Evolutionary conservation across 2,797 vertebrate genomes (phyloP).

Genomic region (Premnoplex brunnescens): DNA sequence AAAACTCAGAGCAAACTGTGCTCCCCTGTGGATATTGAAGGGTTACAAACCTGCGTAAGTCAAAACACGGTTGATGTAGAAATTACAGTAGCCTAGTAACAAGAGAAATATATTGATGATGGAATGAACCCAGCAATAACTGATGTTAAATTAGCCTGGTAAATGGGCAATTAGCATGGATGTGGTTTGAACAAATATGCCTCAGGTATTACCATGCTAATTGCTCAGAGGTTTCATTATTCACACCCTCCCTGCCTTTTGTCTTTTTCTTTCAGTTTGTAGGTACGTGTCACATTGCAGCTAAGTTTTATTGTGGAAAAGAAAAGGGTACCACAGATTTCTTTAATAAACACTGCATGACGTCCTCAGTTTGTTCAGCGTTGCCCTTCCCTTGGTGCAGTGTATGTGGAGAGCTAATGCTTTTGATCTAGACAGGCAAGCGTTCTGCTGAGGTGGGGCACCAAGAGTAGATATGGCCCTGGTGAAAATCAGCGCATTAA

Average conservation of each 20-base stretch:
- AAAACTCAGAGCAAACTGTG: neutral
- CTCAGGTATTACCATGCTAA: slow-evolving; percentile 48
- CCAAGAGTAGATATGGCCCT: neutral
- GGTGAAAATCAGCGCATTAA: neutral
- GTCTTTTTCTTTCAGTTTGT: neutral
- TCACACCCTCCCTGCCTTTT: slow-evolving; percentile 15
- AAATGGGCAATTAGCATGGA: slow-evolving; percentile 36
- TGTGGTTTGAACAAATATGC: slow-evolving; percentile 20
- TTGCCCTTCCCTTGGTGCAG: neutral
- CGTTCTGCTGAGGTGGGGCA: neutral
- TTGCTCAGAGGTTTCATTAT: slow-evolving; percentile 31
- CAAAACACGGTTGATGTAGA: slow-evolving; percentile 29
- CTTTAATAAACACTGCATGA: neutral
- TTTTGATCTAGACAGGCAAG: neutral
- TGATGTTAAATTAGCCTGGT: slow-evolving; percentile 35
- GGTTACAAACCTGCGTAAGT: slow-evolving; percentile 21
- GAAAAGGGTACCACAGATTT: neutral
- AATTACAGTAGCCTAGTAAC: slow-evolving; percentile 48
- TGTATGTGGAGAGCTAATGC: neutral
- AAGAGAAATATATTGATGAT: slow-evolving; percentile 9
- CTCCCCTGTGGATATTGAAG: neutral
- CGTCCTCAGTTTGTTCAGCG: neutral
- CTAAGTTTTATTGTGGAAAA: neutral
- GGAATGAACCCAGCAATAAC: slow-evolving; percentile 57
- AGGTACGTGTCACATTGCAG: neutral